phyloP scores from a whole-genome alignment of 2,113 vertebrate genomes.

The Sylvia atricapilla region DNA sequence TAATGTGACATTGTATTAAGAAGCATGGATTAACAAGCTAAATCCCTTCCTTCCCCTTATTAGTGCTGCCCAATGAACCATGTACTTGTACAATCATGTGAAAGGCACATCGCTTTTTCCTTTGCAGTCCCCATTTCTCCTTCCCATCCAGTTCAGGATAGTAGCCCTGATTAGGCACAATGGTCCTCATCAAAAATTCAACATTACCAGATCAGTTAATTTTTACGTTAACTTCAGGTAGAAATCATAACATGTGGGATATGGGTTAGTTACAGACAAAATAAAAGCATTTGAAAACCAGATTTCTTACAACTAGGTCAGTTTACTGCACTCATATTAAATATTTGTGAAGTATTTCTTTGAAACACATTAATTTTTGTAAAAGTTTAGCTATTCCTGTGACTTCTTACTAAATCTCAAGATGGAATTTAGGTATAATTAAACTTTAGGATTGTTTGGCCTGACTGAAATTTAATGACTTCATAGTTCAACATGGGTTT shows the following conservation, averaged over 20 bases:
- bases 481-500: background rate
- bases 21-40: slow-evolving; percentile 42
- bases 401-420: background rate
- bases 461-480: background rate
- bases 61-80: slow-evolving; percentile 28
- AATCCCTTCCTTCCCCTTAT: slow-evolving; percentile 58
- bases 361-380: background rate
- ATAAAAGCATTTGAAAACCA: background rate
- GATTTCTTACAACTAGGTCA: background rate
- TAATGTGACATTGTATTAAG: slow-evolving; percentile 32
- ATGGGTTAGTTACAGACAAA: background rate
- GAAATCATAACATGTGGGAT: background rate
- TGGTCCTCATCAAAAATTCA: background rate
- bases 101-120: background rate
- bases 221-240: background rate
- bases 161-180: background rate
- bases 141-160: background rate
- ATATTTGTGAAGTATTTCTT: background rate
- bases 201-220: background rate
- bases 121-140: background rate
- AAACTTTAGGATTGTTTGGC: background rate
- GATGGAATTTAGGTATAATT: background rate
- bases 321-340: background rate
- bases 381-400: background rate
- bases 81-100: background rate